A percentile compares a stretch with the other conserved stretches of the same genome.
Conservation (phyloP, 2,888 invertebrate species). For the Hirtodrosophila trivittata region DNA sequence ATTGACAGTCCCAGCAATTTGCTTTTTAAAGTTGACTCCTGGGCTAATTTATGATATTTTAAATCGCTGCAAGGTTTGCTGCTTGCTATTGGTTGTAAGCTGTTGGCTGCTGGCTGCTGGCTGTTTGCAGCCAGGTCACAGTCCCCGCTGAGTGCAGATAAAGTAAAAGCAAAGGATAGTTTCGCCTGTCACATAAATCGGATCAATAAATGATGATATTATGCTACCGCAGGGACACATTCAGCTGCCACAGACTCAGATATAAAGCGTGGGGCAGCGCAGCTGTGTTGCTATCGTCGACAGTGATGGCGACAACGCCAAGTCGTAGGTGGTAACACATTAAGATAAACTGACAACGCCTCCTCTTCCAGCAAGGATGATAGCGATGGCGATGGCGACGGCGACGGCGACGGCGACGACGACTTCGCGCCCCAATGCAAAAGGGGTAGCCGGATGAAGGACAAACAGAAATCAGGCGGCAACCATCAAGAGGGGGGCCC, state of each 20-base stretch:
- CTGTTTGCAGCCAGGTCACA: constrained; percentile 15
- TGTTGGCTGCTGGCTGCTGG: constrained; percentile 2
- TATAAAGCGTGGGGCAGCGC: constrained; percentile 12
- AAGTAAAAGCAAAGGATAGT: constrained; percentile 69
- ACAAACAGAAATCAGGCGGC: constrained; percentile 73
- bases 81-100: background rate
- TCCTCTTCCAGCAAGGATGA: constrained; percentile 35
- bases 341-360: constrained; percentile 80
- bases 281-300: constrained; percentile 30
- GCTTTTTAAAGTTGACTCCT: constrained; percentile 51
- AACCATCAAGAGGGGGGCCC: constrained; percentile 41
- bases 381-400: background rate
- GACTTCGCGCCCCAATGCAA: constrained; percentile 41
- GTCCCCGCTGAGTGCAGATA: constrained; percentile 39
- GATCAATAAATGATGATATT: constrained; percentile 82
- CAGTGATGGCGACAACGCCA: constrained; percentile 44
- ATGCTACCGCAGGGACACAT: constrained; percentile 82
- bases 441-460: constrained; percentile 71
- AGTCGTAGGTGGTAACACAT: constrained; percentile 81
- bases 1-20: constrained; percentile 47
- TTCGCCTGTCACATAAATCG: constrained; percentile 81
- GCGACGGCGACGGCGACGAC: background rate
- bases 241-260: constrained; percentile 56
- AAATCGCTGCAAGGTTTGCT: constrained; percentile 31
- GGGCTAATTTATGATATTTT: constrained; percentile 59